Conservation (phyloP, 2,113 vertebrate genomes). For the Menura novaehollandiae region DNA sequence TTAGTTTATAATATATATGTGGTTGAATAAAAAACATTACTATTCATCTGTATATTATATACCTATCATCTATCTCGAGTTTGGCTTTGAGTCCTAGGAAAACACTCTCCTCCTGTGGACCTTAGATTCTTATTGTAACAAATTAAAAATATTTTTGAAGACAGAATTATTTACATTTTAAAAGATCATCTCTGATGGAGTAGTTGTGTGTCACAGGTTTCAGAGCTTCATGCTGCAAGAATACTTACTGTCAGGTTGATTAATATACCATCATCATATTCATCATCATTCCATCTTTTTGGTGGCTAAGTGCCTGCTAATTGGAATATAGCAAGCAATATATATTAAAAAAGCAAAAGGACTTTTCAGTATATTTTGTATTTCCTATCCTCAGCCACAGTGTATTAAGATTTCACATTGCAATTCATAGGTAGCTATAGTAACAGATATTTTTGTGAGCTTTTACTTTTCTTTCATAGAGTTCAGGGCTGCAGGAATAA, state of each 20-base stretch:
- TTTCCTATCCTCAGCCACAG: neutral
- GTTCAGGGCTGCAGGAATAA: neutral
- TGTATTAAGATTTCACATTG: neutral
- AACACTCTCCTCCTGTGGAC: neutral
- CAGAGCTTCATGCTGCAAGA: neutral
- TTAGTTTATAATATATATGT: neutral
- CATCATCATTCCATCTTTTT: neutral
- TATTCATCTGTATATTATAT: neutral
- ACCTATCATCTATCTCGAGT: neutral
- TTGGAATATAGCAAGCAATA: conserved; percentile 28
- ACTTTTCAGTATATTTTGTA: conserved; percentile 21
- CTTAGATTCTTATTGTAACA: neutral
- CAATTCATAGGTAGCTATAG: conserved; percentile 14
- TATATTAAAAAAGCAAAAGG: neutral
- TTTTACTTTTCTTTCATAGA: neutral
- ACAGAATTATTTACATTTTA: neutral
- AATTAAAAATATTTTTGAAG: neutral
- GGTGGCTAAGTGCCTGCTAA: conserved; percentile 4
- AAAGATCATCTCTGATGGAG: neutral
- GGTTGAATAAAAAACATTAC: neutral
- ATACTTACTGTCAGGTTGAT: neutral
- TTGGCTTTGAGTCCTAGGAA: neutral
- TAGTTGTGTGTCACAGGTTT: neutral
- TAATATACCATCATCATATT: neutral
- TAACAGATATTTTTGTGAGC: neutral